Conservation (phyloP, 1,140 invertebrate species). For the Drosophila santomea region DNA sequence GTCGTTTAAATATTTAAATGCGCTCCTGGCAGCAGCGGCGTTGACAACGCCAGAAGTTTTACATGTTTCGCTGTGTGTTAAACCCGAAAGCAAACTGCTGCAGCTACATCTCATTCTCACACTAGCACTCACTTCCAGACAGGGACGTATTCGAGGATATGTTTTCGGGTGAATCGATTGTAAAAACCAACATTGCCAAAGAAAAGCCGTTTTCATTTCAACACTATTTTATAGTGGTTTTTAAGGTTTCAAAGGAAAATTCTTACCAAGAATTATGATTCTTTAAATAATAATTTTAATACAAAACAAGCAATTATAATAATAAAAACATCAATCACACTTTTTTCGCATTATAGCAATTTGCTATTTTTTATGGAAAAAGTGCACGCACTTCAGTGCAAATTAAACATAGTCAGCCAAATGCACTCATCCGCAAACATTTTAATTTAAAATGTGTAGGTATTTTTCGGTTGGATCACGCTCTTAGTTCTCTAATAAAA, state of each 20-base stretch:
- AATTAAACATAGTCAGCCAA: neutral
- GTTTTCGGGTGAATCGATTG: neutral
- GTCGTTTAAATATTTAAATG: constrained; percentile 81
- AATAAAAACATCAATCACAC: too few species aligned
- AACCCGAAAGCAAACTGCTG: constrained; percentile 76
- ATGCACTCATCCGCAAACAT: neutral
- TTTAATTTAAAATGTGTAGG: neutral
- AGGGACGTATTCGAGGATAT: neutral
- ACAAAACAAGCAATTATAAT: too few species aligned
- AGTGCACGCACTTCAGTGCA: neutral
- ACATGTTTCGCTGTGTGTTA: constrained; percentile 78
- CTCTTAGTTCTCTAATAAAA: neutral
- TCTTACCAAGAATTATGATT: too few species aligned
- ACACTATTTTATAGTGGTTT: too few species aligned
- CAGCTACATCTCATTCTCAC: constrained; percentile 45
- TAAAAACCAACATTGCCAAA: too few species aligned
- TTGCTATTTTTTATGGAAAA: too few species aligned
- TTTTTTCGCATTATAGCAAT: too few species aligned
- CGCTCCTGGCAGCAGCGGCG: constrained; percentile 69
- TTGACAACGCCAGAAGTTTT: constrained; percentile 68
- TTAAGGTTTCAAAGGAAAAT: too few species aligned
- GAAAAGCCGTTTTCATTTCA: too few species aligned
- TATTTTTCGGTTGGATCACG: neutral
- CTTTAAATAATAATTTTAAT: too few species aligned
- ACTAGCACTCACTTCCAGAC: constrained; percentile 1